phyloP scores from a whole-genome alignment of 2,888 invertebrate genomes.

The Linnaemya vulpina region DNA sequence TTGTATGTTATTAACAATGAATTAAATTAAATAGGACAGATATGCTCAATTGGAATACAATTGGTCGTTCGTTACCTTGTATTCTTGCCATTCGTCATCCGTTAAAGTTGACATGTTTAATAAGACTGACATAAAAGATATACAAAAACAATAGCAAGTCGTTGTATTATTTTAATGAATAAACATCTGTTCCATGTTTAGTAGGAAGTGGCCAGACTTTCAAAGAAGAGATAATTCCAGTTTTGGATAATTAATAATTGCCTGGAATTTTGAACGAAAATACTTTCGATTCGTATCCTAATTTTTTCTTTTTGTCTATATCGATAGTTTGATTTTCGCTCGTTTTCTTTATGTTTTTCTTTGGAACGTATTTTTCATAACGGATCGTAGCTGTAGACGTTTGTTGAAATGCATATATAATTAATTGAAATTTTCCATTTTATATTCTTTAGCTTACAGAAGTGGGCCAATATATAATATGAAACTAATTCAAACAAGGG shows the following conservation, averaged over 20 bases:
- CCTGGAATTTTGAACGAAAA: not conserved
- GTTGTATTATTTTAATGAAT: not conserved
- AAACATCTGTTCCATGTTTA: slow-evolving; percentile 30
- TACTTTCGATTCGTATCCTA: too few relatives aligned
- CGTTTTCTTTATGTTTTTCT: too few relatives aligned
- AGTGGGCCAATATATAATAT: too few relatives aligned
- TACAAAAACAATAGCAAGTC: slow-evolving; percentile 2
- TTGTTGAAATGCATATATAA: too few relatives aligned
- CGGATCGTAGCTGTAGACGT: too few relatives aligned
- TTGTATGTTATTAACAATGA: slow-evolving; percentile 11
- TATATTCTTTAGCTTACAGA: too few relatives aligned
- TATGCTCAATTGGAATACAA: not conserved
- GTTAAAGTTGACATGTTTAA: slow-evolving; percentile 56
- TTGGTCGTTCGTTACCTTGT: slow-evolving; percentile 46
- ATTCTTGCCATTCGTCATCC: slow-evolving; percentile 63
- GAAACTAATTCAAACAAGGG: too few relatives aligned
- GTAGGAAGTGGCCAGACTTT: slow-evolving; percentile 45
- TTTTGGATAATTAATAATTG: not conserved
- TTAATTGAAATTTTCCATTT: too few relatives aligned
- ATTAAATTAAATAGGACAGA: slow-evolving; percentile 24
- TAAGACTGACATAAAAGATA: slow-evolving; percentile 25
- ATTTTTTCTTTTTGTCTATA: too few relatives aligned
- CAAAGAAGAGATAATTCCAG: not conserved
- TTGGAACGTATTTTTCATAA: too few relatives aligned
- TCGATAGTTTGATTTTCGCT: too few relatives aligned